phyloP scores from a whole-genome alignment of 2,888 invertebrate genomes.

The Hypomecis punctinalis region DNA sequence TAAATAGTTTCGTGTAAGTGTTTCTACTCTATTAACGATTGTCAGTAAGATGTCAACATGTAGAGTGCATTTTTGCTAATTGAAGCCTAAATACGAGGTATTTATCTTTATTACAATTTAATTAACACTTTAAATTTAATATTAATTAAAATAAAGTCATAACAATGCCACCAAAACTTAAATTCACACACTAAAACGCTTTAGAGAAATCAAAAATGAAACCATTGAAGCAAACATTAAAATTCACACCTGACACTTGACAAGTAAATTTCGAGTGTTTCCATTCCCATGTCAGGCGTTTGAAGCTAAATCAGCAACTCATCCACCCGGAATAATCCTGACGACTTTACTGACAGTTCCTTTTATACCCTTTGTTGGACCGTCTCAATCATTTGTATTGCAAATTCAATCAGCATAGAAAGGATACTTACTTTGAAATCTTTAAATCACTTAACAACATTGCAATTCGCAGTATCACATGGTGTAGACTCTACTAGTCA shows the following conservation, averaged over 20 bases:
- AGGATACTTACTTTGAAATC: too few species aligned
- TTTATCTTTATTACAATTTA: too few species aligned
- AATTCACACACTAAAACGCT: conserved; percentile 8
- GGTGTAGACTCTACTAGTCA: too few species aligned
- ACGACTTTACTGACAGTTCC: conserved; percentile 58
- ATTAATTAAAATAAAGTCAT: too few species aligned
- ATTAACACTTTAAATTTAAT: too few species aligned
- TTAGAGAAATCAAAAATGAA: conserved; percentile 9
- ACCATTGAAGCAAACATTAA: conserved; percentile 27
- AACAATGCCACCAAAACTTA: neutral
- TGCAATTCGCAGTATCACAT: too few species aligned
- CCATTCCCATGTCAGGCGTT: conserved; percentile 43
- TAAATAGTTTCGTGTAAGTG: too few species aligned
- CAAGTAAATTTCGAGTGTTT: conserved; percentile 37
- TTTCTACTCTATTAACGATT: too few species aligned
- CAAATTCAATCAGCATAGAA: conserved; percentile 3
- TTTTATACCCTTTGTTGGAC: conserved; percentile 46
- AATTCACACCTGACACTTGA: conserved; percentile 29
- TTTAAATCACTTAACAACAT: too few species aligned
- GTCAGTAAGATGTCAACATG: too few species aligned
- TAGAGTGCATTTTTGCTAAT: too few species aligned
- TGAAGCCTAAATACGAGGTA: too few species aligned
- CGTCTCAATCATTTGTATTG: conserved; percentile 1
- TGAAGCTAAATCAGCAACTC: conserved; percentile 39
- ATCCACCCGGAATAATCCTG: conserved; percentile 48